Conservation (phyloP, 2,113 vertebrate genomes). For the Podarcis raffonei region DNA sequence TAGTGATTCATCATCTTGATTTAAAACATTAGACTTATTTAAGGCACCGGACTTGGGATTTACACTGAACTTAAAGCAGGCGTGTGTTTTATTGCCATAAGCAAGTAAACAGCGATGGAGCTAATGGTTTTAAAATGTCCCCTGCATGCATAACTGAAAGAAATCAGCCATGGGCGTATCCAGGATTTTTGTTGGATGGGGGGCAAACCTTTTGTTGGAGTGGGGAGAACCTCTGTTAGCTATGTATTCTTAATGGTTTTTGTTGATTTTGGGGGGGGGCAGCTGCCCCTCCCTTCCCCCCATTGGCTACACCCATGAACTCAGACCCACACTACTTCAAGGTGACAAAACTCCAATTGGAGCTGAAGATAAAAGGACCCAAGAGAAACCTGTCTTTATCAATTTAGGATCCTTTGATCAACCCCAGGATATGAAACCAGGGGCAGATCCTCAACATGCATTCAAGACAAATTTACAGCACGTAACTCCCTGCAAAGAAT, state of each 20-base stretch:
- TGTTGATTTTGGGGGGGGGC: too few species aligned
- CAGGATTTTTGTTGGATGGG: too few species aligned
- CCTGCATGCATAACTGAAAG: conserved; percentile 52
- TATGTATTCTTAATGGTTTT: too few species aligned
- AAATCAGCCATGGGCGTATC: not conserved
- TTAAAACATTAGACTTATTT: conserved; percentile 71
- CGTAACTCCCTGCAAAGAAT: too few species aligned
- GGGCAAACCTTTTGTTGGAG: too few species aligned
- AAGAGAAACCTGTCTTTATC: not conserved
- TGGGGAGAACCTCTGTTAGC: too few species aligned
- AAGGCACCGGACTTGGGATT: conserved; percentile 66
- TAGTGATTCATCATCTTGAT: conserved; percentile 74
- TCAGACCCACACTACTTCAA: not conserved
- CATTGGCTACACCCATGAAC: not conserved
- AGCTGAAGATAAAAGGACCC: not conserved
- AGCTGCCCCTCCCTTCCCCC: too few species aligned
- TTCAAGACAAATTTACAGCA: too few species aligned
- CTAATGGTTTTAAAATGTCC: conserved; percentile 63
- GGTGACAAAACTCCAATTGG: not conserved
- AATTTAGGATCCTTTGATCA: not conserved
- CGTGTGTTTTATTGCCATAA: conserved; percentile 63
- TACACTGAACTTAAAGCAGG: conserved; percentile 58
- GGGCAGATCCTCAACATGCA: too few species aligned
- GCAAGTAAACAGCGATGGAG: conserved; percentile 60
- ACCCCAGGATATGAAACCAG: not conserved